Base-by-base conservation (phyloP, 2,888 invertebrate species). In the Chrysina gloriosa region DNA sequence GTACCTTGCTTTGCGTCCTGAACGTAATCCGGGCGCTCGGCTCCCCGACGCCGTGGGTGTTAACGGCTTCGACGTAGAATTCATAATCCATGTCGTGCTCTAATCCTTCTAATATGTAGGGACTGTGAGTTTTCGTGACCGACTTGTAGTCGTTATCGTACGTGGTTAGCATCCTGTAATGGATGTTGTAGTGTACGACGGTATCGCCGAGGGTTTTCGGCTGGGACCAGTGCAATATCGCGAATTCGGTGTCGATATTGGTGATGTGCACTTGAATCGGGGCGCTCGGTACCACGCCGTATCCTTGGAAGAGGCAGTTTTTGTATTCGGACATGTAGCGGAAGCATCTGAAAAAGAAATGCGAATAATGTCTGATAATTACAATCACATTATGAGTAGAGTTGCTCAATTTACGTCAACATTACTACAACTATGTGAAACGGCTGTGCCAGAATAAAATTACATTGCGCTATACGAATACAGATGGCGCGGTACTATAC, bases 281-380 rank as follows among this genome's bases (percentile, higher is more conserved):
- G 0, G 90, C 86, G 25, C 92, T 90, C 0, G 94, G 92, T 0
- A 94, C 85, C 0, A 94, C 94, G 0, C 93, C 93, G 82, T 94
- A 94, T 11, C 94, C 93, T 83, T 93, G 92, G 71, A 94, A 87
- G 19, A 94, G 85, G 79, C 94, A 94, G 84, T 91, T 93, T 42
- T 91, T 90, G 84, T 93, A 93, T 42, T 92, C 90, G 3, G 87
- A 86, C 91, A 94, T 94, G 83, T 91, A 93, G 67, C 92, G 90
- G 68, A 95, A 86, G 79, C 94, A 94, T 78, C 90, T 90, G 75
- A 31, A 77, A 75, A 31, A 11, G 5, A 6, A 47, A 19, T n/a
- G n/a, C n/a, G n/a, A n/a, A n/a, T n/a, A n/a, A n/a, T n/a, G n/a
- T n/a, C n/a, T n/a, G n/a, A n/a, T n/a, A n/a, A n/a, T n/a, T n/a